Evolutionary conservation across 2,888 invertebrate genomes (phyloP).

Genomic region (Coremacera marginata): DNA sequence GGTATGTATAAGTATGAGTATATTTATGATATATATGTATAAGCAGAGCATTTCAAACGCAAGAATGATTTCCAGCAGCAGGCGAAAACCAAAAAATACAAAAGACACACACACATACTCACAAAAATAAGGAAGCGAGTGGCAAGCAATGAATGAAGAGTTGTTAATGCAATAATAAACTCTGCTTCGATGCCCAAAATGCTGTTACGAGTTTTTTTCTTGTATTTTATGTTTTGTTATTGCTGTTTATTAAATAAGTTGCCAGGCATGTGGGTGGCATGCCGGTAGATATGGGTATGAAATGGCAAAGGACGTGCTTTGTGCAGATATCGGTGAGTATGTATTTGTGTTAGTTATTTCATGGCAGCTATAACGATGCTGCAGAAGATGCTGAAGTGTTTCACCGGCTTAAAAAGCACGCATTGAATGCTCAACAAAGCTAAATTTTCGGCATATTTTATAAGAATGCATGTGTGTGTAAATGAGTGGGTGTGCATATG

Average conservation of each 20-base stretch:
- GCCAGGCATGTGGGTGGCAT: not conserved
- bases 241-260: not conserved
- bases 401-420: too few relatives aligned
- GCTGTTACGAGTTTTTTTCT: not conserved
- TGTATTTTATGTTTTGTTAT: not conserved
- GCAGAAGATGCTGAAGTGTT: too few relatives aligned
- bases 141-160: not conserved
- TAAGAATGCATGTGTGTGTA: not conserved
- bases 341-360: too few relatives aligned
- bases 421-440: too few relatives aligned
- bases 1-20: not conserved
- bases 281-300: too few relatives aligned
- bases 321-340: too few relatives aligned
- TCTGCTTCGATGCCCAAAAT: slow-evolving; percentile 11
- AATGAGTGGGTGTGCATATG: not conserved
- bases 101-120: too few relatives aligned
- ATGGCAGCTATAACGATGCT: too few relatives aligned
- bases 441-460: too few relatives aligned
- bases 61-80: not conserved
- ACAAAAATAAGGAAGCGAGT: not conserved
- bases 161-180: slow-evolving; percentile 23
- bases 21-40: not conserved
- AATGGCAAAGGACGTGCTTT: too few relatives aligned
- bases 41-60: slow-evolving; percentile 4
- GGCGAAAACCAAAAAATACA: not conserved